phyloP scores from a whole-genome alignment of 2,797 vertebrate species.

The Phylloscopus collybita region DNA sequence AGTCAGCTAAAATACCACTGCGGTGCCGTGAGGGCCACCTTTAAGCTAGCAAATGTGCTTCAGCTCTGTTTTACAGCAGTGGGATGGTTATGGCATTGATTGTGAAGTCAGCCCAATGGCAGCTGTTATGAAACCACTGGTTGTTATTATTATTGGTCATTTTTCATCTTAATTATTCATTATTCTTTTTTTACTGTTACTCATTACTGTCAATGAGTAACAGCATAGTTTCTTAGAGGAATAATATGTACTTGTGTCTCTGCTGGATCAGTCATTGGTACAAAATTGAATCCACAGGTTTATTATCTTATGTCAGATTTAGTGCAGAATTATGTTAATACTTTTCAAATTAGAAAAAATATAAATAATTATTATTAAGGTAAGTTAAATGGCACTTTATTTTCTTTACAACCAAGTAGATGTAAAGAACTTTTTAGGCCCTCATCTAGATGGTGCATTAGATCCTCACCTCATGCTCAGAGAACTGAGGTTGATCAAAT shows the following conservation, averaged over 20 bases:
- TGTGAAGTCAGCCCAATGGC: not conserved
- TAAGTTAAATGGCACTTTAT: not conserved
- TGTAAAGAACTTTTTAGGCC: not conserved
- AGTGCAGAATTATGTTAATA: not conserved
- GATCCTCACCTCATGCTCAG: not conserved
- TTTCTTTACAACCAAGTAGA: not conserved
- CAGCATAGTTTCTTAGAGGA: not conserved
- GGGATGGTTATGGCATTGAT: not conserved
- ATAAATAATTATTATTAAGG: not conserved
- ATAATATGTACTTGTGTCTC: not conserved
- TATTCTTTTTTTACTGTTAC: not conserved
- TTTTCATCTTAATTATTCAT: not conserved
- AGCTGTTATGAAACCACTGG: not conserved
- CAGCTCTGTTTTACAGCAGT: not conserved
- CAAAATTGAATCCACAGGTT: not conserved
- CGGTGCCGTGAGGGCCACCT: fast-evolving
- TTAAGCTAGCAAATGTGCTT: not conserved
- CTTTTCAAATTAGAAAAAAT: not conserved
- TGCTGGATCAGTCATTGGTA: not conserved
- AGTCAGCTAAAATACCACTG: not conserved
- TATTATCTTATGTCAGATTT: not conserved
- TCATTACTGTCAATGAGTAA: not conserved
- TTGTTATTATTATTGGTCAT: not conserved
- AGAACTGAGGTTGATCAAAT: not conserved
- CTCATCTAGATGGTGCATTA: not conserved